Evolutionary conservation across 2,113 vertebrate genomes (phyloP).

Genomic region (Dicrurus megarhynchus): DNA sequence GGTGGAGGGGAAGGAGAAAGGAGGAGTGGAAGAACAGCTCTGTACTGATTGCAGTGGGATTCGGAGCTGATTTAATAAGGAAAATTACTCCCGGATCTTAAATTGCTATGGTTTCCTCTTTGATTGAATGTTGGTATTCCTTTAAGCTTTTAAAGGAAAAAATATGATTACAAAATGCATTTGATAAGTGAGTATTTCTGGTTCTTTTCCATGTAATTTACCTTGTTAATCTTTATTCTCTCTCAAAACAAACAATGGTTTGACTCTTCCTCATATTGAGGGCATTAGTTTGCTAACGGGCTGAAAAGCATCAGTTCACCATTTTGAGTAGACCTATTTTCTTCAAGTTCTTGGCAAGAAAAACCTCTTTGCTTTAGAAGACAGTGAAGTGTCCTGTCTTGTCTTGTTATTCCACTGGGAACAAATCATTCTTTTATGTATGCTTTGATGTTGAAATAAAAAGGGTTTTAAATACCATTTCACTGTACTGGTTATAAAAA

Average conservation of each 20-base stretch:
- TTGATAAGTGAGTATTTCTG: not conserved
- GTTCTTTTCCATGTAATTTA: conserved; percentile 27
- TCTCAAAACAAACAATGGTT: not conserved
- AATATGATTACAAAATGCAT: not conserved
- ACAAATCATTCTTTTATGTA: conserved; percentile 58
- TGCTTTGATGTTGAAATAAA: conserved; percentile 73
- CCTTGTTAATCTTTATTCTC: conserved; percentile 32
- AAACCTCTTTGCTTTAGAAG: not conserved
- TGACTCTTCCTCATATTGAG: conserved; percentile 32
- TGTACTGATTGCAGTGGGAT: not conserved
- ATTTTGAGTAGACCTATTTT: conserved; percentile 46
- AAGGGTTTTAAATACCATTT: conserved; percentile 29
- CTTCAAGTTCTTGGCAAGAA: conserved; percentile 30
- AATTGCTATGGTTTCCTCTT: conserved; percentile 48
- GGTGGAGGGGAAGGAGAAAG: not conserved
- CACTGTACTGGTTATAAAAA: conserved; percentile 31
- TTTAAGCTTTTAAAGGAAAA: conserved; percentile 49
- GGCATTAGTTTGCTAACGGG: conserved; percentile 22
- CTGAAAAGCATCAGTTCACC: conserved; percentile 28
- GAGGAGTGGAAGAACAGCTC: not conserved
- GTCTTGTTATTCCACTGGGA: conserved; percentile 45
- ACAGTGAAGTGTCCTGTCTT: conserved; percentile 40
- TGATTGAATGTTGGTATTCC: conserved; percentile 41
- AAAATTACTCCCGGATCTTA: not conserved
- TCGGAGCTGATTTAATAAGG: conserved; percentile 3